Conservation (phyloP, 2,797 vertebrate species). For the Notoglanidium macrostoma region DNA sequence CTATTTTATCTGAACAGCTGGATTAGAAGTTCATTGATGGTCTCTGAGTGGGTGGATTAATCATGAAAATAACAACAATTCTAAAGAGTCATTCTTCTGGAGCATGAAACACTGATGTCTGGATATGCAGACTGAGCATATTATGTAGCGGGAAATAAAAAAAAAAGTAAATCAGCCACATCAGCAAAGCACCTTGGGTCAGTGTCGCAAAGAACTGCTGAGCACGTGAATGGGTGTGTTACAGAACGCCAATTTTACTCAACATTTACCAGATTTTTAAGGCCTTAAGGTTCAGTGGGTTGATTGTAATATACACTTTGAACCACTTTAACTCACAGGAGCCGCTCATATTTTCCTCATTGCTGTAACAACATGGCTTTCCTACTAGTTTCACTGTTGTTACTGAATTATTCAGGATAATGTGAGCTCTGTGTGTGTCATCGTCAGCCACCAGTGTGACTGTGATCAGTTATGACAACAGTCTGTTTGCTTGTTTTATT, state of each 20-base stretch:
- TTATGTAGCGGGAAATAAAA: neutral
- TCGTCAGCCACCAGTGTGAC: neutral
- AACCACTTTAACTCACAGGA: neutral
- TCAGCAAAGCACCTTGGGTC: slow-evolving; percentile 9
- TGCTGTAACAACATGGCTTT: neutral
- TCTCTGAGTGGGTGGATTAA: neutral
- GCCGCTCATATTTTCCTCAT: neutral
- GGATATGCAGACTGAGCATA: neutral
- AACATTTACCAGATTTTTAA: neutral
- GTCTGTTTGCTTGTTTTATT: neutral
- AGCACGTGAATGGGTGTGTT: neutral
- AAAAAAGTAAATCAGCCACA: neutral
- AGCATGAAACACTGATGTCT: neutral
- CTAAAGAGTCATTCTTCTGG: neutral
- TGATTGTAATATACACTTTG: neutral
- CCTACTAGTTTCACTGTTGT: neutral
- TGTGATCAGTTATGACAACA: neutral
- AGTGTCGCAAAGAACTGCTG: neutral
- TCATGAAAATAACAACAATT: neutral
- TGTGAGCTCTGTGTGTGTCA: neutral
- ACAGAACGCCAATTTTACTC: neutral
- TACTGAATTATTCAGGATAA: neutral
- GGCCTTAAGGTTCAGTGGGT: no score
- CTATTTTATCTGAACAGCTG: neutral
- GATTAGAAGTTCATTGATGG: neutral